Evolutionary conservation across 1,140 invertebrate genomes (phyloP).

Genomic region (Eumeta japonica): DNA sequence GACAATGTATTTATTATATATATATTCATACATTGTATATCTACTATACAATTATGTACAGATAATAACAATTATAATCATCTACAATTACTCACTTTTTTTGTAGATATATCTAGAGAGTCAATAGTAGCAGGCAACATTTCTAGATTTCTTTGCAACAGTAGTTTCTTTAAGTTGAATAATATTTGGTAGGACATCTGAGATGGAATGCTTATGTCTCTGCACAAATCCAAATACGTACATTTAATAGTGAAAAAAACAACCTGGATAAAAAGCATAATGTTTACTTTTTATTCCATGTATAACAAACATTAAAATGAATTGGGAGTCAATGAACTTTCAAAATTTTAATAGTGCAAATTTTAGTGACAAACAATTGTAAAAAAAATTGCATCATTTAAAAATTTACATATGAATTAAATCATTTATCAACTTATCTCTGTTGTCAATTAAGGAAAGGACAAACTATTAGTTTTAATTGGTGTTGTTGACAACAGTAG

Average conservation of each 20-base stretch:
- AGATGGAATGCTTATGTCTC: constrained; percentile 34
- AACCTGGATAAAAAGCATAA: no score
- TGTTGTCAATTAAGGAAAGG: no score
- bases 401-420: no score
- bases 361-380: no score
- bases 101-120: constrained; percentile 34
- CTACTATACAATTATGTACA: background rate
- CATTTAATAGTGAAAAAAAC: no score
- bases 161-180: constrained; percentile 31
- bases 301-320: constrained; percentile 1
- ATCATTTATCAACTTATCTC: no score
- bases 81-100: constrained; percentile 45
- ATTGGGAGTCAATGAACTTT: background rate
- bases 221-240: constrained; percentile 17
- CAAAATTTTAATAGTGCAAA: no score
- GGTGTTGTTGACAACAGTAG: no score
- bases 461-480: no score
- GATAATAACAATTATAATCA: background rate
- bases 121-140: constrained; percentile 34
- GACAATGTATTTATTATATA: no score
- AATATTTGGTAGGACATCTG: constrained; percentile 38
- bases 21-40: background rate
- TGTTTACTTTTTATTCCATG: no score
- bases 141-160: constrained; percentile 43
- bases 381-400: no score